Percentiles rank a stretch among this genome's conserved stretches.
Conservation (phyloP, 2,113 vertebrate species). For the Murina feae region DNA sequence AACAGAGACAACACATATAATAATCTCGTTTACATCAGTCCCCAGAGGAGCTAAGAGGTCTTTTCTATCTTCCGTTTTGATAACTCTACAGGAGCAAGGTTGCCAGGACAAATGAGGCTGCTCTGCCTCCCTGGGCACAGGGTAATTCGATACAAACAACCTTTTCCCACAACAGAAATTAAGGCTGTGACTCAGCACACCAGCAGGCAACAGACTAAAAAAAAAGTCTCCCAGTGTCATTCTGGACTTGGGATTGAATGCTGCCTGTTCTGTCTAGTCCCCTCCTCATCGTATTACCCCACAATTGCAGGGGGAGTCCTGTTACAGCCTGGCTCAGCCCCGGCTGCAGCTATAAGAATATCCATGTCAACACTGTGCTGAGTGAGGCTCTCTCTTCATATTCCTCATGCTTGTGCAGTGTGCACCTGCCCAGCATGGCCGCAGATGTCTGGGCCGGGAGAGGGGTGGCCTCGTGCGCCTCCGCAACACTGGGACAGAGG, state of each 20-base stretch:
- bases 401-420: neutral
- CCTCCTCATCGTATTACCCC: neutral
- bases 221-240: neutral
- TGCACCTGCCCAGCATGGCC: neutral
- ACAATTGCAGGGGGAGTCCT: neutral
- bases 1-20: neutral
- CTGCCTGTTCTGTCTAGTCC: neutral
- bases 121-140: neutral
- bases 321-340: neutral
- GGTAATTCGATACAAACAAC: slow-evolving; percentile 39
- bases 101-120: neutral
- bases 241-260: neutral
- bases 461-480: neutral
- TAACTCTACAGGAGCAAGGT: neutral
- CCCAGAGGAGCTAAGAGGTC: slow-evolving; percentile 9
- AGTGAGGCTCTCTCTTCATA: neutral
- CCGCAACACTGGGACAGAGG: neutral
- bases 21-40: neutral
- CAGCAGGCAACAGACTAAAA: neutral
- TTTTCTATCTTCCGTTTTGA: slow-evolving; percentile 31
- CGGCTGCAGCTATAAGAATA: neutral
- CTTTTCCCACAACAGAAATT: neutral
- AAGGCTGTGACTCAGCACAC: slow-evolving; percentile 1
- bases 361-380: neutral
- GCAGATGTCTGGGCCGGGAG: accelerated